Conservation (phyloP, 2,888 invertebrate genomes). For the Drosophila yooni region DNA sequence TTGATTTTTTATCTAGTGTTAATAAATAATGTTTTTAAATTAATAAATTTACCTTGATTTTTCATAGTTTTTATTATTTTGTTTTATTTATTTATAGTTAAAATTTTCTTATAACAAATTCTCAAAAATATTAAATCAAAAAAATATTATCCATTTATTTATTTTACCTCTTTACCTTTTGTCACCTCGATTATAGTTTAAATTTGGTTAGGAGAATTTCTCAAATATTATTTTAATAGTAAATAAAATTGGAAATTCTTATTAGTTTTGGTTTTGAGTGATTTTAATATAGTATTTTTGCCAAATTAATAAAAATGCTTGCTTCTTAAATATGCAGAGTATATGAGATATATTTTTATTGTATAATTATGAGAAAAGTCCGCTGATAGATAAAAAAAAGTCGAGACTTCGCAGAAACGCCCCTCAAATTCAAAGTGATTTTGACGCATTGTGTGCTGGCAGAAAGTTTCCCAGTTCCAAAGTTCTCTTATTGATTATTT, state of each 20-base stretch:
- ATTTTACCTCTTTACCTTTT: background rate
- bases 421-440: slow-evolving; percentile 29
- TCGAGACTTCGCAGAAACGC: slow-evolving; percentile 38
- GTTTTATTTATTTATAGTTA: background rate
- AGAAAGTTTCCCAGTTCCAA: slow-evolving; percentile 60
- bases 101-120: background rate
- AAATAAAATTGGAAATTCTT: background rate
- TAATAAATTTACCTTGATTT: background rate
- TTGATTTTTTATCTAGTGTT: background rate
- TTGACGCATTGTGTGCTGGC: slow-evolving; percentile 55
- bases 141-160: background rate
- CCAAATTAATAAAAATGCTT: background rate
- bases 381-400: slow-evolving; percentile 8
- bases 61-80: background rate
- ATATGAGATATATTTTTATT: background rate
- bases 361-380: background rate
- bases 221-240: background rate
- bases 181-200: background rate
- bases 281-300: background rate
- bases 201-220: background rate
- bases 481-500: slow-evolving; percentile 77
- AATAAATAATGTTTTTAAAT: background rate
- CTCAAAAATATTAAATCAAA: background rate
- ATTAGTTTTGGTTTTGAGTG: background rate
- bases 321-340: background rate